phyloP scores from a whole-genome alignment of 2,888 invertebrate genomes.

The Barypeithes pellucidus region DNA sequence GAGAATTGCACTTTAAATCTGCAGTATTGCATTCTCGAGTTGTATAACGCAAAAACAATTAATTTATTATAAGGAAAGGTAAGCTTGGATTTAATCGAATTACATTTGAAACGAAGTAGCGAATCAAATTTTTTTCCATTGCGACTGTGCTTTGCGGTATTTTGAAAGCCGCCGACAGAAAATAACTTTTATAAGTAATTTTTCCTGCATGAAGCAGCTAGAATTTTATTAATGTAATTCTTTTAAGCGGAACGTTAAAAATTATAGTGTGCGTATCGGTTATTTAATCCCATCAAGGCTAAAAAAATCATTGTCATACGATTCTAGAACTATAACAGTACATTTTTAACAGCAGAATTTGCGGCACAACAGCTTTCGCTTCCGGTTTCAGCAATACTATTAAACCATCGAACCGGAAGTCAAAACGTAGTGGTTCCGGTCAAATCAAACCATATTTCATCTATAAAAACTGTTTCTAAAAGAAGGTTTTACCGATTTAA shows the following conservation, averaged over 20 bases:
- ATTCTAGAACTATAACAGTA: neutral
- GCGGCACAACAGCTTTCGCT: too few species aligned
- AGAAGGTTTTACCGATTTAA: too few species aligned
- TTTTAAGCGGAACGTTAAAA: conserved; percentile 2
- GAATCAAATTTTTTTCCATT: conserved; percentile 10
- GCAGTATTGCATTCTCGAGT: conserved; percentile 4
- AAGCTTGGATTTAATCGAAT: conserved; percentile 20
- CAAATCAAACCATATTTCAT: too few species aligned
- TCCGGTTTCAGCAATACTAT: too few species aligned
- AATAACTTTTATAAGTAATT: conserved; percentile 23
- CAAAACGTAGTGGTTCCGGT: too few species aligned
- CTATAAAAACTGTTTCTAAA: too few species aligned
- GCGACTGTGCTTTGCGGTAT: conserved; percentile 14
- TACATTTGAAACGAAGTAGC: conserved; percentile 23
- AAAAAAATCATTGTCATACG: neutral
- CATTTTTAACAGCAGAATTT: neutral
- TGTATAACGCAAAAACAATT: conserved; percentile 18
- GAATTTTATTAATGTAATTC: conserved; percentile 10
- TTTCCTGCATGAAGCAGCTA: conserved; percentile 21
- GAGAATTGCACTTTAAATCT: conserved; percentile 13
- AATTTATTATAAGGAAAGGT: conserved; percentile 20
- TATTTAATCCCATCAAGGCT: neutral
- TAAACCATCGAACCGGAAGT: too few species aligned
- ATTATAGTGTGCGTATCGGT: neutral
- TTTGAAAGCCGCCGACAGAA: conserved; percentile 21